Conservation (phyloP, 2,113 vertebrate species). For the Meriones unguiculatus region DNA sequence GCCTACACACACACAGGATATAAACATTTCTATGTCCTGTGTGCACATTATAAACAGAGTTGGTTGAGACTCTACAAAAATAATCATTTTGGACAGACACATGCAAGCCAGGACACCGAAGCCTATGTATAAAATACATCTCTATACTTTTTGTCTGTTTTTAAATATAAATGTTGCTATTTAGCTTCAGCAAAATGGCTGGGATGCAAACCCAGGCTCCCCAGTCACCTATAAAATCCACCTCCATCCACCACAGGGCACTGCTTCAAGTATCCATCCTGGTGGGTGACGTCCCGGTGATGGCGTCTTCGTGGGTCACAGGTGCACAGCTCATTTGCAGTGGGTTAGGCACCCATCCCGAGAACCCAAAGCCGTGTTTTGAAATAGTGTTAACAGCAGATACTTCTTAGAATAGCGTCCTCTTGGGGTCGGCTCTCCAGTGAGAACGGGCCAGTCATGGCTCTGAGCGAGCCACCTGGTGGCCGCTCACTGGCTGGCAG, state of each 20-base stretch:
- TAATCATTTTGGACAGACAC: conserved; percentile 84
- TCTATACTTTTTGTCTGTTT: conserved; percentile 74
- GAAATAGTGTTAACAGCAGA: conserved; percentile 64
- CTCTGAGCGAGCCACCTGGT: not conserved
- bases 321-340: conserved; percentile 68
- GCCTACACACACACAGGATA: conserved; percentile 84
- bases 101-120: conserved; percentile 83
- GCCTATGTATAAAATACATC: conserved; percentile 79
- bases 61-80: conserved; percentile 89
- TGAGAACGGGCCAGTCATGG: conserved; percentile 39
- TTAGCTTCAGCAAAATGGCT: conserved; percentile 80
- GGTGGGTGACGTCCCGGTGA: conserved; percentile 58
- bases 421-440: conserved; percentile 73
- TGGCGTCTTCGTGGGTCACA: conserved; percentile 54
- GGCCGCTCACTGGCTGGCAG: conserved; percentile 88
- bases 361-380: conserved; percentile 12
- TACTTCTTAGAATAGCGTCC: conserved; percentile 76
- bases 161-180: conserved; percentile 86
- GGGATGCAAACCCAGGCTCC: conserved; percentile 77
- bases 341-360: conserved; percentile 27
- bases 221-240: conserved; percentile 83
- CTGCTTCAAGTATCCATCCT: conserved; percentile 79
- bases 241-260: conserved; percentile 75
- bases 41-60: conserved; percentile 87
- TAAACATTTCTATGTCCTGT: conserved; percentile 86